A percentile compares a stretch with the other conserved stretches of the same genome.
phyloP scores from a whole-genome alignment of 1,140 invertebrate species.

The Lordiphosa stackelbergi region DNA sequence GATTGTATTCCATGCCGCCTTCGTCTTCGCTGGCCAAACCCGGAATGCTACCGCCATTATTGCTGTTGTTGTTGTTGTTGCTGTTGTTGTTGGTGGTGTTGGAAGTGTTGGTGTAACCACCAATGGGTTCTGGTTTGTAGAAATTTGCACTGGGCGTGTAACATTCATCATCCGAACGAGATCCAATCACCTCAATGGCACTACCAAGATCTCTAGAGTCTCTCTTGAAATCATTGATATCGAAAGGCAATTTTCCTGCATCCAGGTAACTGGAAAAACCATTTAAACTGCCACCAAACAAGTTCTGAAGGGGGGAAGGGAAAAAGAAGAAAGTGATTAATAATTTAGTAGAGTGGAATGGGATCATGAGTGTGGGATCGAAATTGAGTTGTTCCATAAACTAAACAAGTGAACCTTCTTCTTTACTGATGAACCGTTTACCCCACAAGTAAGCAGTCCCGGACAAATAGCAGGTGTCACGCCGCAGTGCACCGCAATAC shows the following conservation, averaged over 20 bases:
- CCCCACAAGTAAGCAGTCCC: no score
- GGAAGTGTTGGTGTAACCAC: constrained; percentile 24
- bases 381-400: no score
- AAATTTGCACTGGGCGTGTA: constrained; percentile 56
- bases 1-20: constrained; percentile 42
- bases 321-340: background rate
- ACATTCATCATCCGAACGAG: constrained; percentile 70
- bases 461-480: no score
- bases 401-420: no score
- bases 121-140: constrained; percentile 60
- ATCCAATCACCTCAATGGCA: constrained; percentile 79
- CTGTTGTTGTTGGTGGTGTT: no score
- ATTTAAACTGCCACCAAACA: constrained; percentile 60
- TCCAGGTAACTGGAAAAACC: constrained; percentile 73
- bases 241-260: constrained; percentile 69
- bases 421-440: no score
- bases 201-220: constrained; percentile 58
- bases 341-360: no score
- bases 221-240: constrained; percentile 75
- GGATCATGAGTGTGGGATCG: no score
- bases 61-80: constrained; percentile 33
- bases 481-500: no score
- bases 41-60: constrained; percentile 44
- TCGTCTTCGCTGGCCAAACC: constrained; percentile 33
- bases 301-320: constrained; percentile 41